Evolutionary conservation across 2,113 vertebrate genomes (phyloP).

Genomic region (Acrocephalus arundinaceus): DNA sequence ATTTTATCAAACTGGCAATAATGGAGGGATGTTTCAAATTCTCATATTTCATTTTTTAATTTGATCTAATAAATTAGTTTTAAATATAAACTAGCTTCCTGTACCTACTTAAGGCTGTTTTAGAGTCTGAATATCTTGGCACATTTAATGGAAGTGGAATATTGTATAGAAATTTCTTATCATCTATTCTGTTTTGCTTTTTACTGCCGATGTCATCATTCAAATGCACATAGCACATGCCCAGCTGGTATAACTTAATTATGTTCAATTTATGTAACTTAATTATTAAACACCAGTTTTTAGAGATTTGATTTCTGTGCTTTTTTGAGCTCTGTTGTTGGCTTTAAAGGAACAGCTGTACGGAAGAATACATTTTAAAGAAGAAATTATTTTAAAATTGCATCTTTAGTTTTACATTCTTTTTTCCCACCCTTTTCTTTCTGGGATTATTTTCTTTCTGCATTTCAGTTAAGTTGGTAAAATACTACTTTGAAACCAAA

Average conservation of each 20-base stretch:
- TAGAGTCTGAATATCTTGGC: constrained; percentile 23
- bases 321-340: not conserved
- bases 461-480: not conserved
- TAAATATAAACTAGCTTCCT: constrained; percentile 6
- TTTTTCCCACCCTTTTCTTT: not conserved
- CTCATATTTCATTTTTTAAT: constrained; percentile 36
- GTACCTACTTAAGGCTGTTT: not conserved
- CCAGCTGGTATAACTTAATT: constrained; percentile 68
- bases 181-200: constrained; percentile 41
- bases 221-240: constrained; percentile 21
- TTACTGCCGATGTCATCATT: constrained; percentile 38
- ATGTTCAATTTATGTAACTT: constrained; percentile 70
- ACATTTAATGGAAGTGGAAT: constrained; percentile 54
- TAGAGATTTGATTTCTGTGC: constrained; percentile 33
- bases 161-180: constrained; percentile 36
- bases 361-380: not conserved
- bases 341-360: not conserved
- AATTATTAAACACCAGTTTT: constrained; percentile 73
- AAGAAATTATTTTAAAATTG: not conserved
- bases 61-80: constrained; percentile 37
- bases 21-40: not conserved
- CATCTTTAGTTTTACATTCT: not conserved
- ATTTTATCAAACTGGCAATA: constrained; percentile 11
- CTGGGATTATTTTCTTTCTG: not conserved
- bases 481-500: not conserved